These are phyloP conservation scores for Polydrusus pterygomalis DNA, from an alignment of 2,888 invertebrate species.

Conservation along the genomic window DNA sequence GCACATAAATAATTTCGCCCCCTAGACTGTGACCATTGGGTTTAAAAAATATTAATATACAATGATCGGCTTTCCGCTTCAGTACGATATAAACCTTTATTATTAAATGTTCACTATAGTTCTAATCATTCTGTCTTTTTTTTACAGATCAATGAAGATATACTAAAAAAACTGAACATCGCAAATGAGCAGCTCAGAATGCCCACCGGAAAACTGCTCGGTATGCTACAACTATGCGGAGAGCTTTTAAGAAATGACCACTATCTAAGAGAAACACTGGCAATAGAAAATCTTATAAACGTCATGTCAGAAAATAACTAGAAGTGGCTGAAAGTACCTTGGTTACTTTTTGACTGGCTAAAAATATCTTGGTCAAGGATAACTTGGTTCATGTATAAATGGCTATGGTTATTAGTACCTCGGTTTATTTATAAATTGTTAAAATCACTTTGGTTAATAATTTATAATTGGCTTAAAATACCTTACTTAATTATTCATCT, in stretches of 20 bases:
- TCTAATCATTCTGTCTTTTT: background rate
- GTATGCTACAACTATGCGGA: constrained; percentile 79
- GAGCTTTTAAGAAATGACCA: constrained; percentile 81
- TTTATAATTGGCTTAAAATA: too few relatives aligned
- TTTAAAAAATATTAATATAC: too few relatives aligned
- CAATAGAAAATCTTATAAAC: constrained; percentile 88
- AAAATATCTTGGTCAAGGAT: background rate
- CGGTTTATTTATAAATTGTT: too few relatives aligned
- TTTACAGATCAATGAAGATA: constrained; percentile 77
- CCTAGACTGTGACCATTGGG: too few relatives aligned
- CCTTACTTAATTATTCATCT: too few relatives aligned
- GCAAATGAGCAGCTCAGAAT: constrained; percentile 86
- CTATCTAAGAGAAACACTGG: constrained; percentile 84
- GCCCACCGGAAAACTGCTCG: constrained; percentile 76
- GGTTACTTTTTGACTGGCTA: background rate
- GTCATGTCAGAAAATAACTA: constrained; percentile 84
- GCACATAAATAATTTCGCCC: too few relatives aligned
- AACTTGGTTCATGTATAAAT: too few relatives aligned
- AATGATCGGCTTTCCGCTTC: too few relatives aligned
- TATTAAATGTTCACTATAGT: too few relatives aligned
- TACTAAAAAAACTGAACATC: constrained; percentile 77
- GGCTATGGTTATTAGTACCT: too few relatives aligned
- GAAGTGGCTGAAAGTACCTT: constrained; percentile 58
- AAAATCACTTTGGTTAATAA: too few relatives aligned
- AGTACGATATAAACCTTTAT: background rate